Conservation (phyloP, 2,797 vertebrate species). For the Mormyrops boulengeri region DNA sequence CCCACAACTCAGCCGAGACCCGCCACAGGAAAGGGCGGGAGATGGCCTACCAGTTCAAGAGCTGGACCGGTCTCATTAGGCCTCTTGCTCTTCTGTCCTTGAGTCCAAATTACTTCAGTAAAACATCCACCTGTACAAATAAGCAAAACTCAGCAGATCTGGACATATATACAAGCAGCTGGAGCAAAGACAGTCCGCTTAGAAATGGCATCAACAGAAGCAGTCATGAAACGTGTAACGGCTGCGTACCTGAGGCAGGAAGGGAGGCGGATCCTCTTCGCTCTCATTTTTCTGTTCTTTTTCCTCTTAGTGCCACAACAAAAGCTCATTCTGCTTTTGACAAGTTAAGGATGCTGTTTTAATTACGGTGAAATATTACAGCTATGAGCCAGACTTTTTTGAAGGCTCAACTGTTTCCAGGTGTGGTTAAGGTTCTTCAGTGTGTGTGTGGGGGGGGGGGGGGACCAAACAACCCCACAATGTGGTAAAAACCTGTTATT, state of each 20-base stretch:
- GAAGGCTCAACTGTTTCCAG: constrained; percentile 60
- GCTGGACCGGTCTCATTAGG: constrained; percentile 11
- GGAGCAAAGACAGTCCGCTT: background rate
- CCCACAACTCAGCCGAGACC: background rate
- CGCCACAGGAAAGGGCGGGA: background rate
- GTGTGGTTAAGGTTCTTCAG: constrained; percentile 53
- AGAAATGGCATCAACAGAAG: background rate
- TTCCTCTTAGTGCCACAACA: background rate
- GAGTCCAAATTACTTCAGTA: background rate
- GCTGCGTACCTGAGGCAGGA: background rate
- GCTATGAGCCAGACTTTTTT: constrained; percentile 27
- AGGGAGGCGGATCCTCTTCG: background rate
- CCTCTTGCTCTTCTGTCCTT: constrained; percentile 13
- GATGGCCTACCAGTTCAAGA: background rate
- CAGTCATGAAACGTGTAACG: background rate
- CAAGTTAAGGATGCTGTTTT: background rate
- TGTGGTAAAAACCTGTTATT: background rate
- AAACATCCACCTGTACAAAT: constrained; percentile 9
- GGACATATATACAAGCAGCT: background rate
- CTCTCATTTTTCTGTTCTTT: background rate
- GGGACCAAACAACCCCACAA: background rate
- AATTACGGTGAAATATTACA: constrained; percentile 35
- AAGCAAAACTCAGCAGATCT: background rate
- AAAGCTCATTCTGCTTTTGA: background rate
- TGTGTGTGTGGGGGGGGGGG: background rate